Evolutionary conservation across 92 coral and sea anemone genomes (phyloP).

Genomic region (Palythoa caribaeorum): DNA sequence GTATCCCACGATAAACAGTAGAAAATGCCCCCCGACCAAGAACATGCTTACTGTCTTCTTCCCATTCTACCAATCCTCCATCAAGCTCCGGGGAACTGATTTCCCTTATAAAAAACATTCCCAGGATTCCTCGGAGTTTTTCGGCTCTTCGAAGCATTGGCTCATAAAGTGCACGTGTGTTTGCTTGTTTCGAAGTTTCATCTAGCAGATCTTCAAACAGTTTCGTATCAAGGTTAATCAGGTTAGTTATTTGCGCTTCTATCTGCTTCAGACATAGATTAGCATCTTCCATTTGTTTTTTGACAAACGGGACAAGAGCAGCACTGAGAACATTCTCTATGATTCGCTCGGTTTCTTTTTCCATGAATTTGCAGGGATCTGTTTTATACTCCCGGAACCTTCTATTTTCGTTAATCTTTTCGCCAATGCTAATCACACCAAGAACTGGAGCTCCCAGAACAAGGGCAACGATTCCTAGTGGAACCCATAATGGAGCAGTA

Average conservation of each 20-base stretch:
- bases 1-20: too few relatives aligned
- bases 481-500: conserved; percentile 66
- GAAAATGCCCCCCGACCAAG: neutral
- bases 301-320: conserved; percentile 13
- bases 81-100: neutral
- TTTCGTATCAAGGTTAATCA: conserved; percentile 22
- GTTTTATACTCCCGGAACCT: conserved; percentile 21
- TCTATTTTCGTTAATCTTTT: conserved; percentile 37
- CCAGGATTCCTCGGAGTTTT: neutral
- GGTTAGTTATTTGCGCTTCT: neutral
- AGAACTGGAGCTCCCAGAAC: conserved; percentile 49
- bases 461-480: conserved; percentile 54
- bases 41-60: neutral
- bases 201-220: conserved; percentile 1
- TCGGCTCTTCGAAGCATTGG: neutral
- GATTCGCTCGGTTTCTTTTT: neutral
- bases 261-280: conserved; percentile 16
- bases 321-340: conserved; percentile 17
- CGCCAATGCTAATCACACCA: conserved; percentile 45
- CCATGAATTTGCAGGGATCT: conserved; percentile 50
- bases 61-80: conserved; percentile 32
- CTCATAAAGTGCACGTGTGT: neutral
- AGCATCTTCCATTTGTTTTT: conserved; percentile 39
- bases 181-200: neutral
- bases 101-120: conserved; percentile 9